Evolutionary conservation across 2,113 vertebrate genomes (phyloP).

Genomic region (Mesoclemmys tuberculata): DNA sequence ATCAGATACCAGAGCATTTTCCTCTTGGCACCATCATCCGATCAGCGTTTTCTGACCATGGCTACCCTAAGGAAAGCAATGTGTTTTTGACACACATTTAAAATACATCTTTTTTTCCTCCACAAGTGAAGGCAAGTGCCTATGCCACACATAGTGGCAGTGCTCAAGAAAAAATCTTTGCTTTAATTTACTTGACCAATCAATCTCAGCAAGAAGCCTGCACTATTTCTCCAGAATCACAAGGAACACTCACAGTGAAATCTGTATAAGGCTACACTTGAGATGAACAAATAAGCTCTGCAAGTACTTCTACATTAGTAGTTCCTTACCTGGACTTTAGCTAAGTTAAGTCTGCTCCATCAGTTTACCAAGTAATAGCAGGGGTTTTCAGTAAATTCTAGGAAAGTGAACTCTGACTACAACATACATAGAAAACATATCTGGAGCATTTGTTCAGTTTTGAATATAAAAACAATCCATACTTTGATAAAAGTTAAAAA

Average conservation of each 20-base stretch:
- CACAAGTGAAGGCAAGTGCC: background rate
- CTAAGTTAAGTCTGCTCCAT: background rate
- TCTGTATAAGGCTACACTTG: background rate
- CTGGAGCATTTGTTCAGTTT: rapidly evolving
- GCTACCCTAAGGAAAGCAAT: background rate
- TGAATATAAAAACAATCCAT: background rate
- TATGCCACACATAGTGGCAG: background rate
- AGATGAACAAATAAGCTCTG: background rate
- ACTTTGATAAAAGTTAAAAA: rapidly evolving
- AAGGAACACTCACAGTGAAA: background rate
- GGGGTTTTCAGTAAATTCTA: background rate
- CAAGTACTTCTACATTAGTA: background rate
- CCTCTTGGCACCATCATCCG: background rate
- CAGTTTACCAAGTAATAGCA: background rate
- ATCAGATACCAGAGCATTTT: background rate
- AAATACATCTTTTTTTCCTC: too few relatives aligned
- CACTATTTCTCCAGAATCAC: background rate
- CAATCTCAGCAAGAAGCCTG: background rate
- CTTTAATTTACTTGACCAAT: background rate
- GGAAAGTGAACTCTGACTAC: background rate
- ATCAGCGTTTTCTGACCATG: background rate
- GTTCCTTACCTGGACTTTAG: background rate
- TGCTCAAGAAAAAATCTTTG: background rate
- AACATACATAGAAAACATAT: background rate
- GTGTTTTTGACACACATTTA: background rate